Conservation (phyloP, 2,113 vertebrate genomes). For the Ivindomyrus marchei region DNA sequence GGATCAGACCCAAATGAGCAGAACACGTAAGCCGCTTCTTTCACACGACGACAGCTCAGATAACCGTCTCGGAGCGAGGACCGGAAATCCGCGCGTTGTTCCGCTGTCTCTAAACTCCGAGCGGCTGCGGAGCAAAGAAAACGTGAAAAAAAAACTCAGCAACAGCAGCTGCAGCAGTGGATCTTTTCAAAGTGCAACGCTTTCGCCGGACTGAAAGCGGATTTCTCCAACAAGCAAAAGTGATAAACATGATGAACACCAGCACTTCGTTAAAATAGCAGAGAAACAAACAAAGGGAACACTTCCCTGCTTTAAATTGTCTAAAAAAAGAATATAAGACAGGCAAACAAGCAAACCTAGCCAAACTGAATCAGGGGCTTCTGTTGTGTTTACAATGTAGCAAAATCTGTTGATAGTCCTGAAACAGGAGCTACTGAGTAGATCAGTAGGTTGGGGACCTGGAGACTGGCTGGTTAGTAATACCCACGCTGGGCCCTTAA, state of each 20-base stretch:
- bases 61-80: neutral
- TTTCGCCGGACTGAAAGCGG: neutral
- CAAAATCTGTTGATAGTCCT: neutral
- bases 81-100: neutral
- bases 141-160: neutral
- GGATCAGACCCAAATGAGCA: neutral
- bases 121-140: neutral
- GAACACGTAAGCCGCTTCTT: neutral
- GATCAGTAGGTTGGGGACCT: neutral
- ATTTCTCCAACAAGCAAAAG: neutral
- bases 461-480: neutral
- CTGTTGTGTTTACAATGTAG: neutral
- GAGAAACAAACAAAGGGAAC: neutral
- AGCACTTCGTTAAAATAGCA: neutral
- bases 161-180: neutral
- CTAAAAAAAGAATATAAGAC: neutral
- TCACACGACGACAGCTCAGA: neutral
- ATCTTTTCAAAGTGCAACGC: neutral
- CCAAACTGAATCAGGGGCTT: neutral
- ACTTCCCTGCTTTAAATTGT: neutral
- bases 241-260: neutral
- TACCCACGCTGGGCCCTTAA: neutral
- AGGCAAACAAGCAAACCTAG: neutral
- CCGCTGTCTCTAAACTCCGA: neutral
- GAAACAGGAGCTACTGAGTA: neutral